Percentiles rank a stretch among this genome's conserved stretches.
Evolutionary conservation across 2,113 vertebrate genomes (phyloP).

Genomic region (Apistogramma diplotaenia): DNA sequence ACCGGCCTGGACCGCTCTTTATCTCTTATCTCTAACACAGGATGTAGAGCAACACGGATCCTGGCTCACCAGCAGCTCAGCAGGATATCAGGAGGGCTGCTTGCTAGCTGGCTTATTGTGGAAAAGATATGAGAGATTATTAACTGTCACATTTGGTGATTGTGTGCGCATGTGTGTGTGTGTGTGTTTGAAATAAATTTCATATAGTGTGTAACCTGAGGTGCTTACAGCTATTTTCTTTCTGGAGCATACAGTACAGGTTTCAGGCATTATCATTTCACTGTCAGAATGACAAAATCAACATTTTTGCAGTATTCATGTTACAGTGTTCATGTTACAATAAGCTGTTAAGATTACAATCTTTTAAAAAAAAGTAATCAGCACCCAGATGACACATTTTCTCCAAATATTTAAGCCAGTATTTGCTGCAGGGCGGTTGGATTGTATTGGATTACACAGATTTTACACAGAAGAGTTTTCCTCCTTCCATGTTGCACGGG

Average conservation of each 20-base stretch:
- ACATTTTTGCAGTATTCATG: background rate
- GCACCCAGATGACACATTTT: background rate
- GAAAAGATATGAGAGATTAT: slow-evolving; percentile 26
- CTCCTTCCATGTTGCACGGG: background rate
- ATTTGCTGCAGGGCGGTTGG: background rate
- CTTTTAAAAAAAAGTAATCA: background rate
- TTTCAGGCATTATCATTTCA: background rate
- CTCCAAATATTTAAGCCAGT: background rate
- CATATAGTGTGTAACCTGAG: background rate
- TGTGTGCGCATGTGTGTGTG: background rate
- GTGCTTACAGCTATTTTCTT: background rate
- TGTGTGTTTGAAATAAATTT: background rate
- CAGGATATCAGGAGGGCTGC: slow-evolving; percentile 39
- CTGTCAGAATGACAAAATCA: background rate
- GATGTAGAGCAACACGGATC: slow-evolving; percentile 45
- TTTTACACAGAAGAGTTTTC: background rate
- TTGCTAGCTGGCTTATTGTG: background rate
- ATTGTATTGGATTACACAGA: background rate
- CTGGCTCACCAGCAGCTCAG: slow-evolving; percentile 14
- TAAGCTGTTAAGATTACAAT: slow-evolving; percentile 1
- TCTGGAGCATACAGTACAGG: fast-evolving
- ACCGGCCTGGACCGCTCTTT: slow-evolving; percentile 33
- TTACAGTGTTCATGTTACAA: background rate
- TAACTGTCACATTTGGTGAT: background rate
- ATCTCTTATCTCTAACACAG: slow-evolving; percentile 60